phyloP scores from a whole-genome alignment of 2,888 invertebrate genomes.

The Drosophila gaucha region DNA sequence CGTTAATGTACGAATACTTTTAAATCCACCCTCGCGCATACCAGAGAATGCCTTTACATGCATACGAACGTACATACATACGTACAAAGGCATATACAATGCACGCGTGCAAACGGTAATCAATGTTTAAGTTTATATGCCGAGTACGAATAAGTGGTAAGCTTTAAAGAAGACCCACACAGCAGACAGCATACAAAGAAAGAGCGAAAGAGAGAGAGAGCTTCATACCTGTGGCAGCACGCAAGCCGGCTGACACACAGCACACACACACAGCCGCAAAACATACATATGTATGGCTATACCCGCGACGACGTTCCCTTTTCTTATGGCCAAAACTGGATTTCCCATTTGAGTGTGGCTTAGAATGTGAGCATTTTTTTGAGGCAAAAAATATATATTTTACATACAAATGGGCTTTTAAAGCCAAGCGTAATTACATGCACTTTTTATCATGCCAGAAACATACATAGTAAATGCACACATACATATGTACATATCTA shows the following conservation, averaged over 20 bases:
- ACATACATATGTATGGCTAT: conserved; percentile 16
- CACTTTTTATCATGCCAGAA: conserved; percentile 67
- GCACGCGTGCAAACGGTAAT: conserved; percentile 68
- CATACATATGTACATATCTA: background rate
- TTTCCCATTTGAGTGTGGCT: conserved; percentile 68
- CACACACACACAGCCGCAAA: conserved; percentile 15
- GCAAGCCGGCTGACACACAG: conserved; percentile 55
- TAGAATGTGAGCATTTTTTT: conserved; percentile 67
- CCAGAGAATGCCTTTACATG: conserved; percentile 38
- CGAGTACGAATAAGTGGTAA: conserved; percentile 57
- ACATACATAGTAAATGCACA: conserved; percentile 5
- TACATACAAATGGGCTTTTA: conserved; percentile 72
- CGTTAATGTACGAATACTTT: conserved; percentile 20
- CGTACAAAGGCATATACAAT: conserved; percentile 36
- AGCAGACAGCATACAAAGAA: conserved; percentile 27
- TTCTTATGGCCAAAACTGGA: conserved; percentile 78
- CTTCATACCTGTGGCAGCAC: conserved; percentile 41
- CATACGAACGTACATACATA: conserved; percentile 17
- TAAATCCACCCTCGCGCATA: conserved; percentile 55
- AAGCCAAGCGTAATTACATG: conserved; percentile 74
- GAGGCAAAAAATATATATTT: conserved; percentile 41
- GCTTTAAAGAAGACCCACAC: conserved; percentile 66
- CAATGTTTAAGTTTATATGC: conserved; percentile 72
- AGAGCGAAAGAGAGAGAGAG: conserved; percentile 21
- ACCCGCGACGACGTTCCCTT: conserved; percentile 67